Conservation (phyloP, 2,113 vertebrate genomes). For the Osmerus mordax region DNA sequence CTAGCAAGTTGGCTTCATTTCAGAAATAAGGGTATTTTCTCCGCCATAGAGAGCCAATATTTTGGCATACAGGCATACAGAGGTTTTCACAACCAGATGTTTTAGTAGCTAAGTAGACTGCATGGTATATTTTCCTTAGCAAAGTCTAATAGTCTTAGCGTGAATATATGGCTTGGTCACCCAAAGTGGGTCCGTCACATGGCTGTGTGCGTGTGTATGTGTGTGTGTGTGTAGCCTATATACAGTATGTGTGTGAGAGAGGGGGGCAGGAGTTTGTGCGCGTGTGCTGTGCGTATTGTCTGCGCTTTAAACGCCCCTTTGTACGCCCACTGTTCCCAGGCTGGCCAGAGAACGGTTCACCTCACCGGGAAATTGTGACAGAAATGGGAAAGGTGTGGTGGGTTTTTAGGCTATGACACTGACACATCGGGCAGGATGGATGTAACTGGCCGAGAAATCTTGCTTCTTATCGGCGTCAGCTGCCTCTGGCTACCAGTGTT, state of each 20-base stretch:
- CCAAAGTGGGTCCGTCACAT: no score
- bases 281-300: background rate
- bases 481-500: conserved; percentile 64
- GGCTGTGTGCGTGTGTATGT: background rate
- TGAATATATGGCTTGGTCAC: no score
- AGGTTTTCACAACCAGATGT: no score
- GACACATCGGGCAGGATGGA: conserved; percentile 64
- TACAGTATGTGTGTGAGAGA: background rate
- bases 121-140: no score
- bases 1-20: no score
- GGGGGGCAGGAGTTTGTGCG: conserved; percentile 26
- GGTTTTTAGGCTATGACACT: conserved; percentile 57
- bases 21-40: no score
- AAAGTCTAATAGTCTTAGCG: no score
- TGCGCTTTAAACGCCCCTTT: background rate
- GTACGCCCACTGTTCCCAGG: conserved; percentile 24
- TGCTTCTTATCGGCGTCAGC: conserved; percentile 65
- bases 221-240: background rate
- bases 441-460: conserved; percentile 59
- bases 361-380: conserved; percentile 42
- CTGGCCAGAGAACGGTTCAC: conserved; percentile 20
- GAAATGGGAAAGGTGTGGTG: conserved; percentile 56
- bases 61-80: no score
- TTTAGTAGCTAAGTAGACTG: no score
- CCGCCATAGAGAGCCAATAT: no score